Conservation (phyloP, 2,113 vertebrate species). For the Pao palembangensis region DNA sequence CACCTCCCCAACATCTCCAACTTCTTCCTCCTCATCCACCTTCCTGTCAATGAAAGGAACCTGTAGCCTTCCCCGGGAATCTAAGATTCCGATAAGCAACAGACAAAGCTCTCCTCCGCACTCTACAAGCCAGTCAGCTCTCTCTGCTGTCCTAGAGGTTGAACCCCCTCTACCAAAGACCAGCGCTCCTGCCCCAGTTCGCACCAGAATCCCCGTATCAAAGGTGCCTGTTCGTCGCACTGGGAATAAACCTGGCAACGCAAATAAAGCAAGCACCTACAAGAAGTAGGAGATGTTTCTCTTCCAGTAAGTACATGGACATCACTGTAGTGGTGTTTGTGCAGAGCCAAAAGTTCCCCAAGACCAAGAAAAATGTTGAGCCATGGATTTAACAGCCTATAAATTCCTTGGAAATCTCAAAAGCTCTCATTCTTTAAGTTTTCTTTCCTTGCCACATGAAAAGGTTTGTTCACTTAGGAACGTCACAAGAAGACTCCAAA, state of each 20-base stretch:
- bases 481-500: constrained; percentile 57
- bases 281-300: constrained; percentile 81
- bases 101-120: constrained; percentile 83
- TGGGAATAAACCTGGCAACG: constrained; percentile 79
- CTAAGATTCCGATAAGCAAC: constrained; percentile 86
- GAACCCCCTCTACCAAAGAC: constrained; percentile 77
- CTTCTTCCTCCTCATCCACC: constrained; percentile 66
- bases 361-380: constrained; percentile 57
- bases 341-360: constrained; percentile 50
- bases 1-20: constrained; percentile 63
- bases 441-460: constrained; percentile 22
- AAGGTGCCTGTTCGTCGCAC: constrained; percentile 91
- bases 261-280: constrained; percentile 73
- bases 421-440: constrained; percentile 33
- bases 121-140: constrained; percentile 80
- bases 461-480: constrained; percentile 48
- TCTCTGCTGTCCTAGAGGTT: constrained; percentile 75
- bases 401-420: constrained; percentile 55
- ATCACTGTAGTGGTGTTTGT: constrained; percentile 34
- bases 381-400: constrained; percentile 48
- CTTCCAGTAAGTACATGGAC: neutral
- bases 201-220: constrained; percentile 94
- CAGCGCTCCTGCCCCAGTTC: constrained; percentile 80
- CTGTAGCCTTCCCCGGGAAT: constrained; percentile 85
- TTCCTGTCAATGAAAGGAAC: constrained; percentile 86